Conservation (phyloP, 2,113 vertebrate genomes). For the Uria aalge region DNA sequence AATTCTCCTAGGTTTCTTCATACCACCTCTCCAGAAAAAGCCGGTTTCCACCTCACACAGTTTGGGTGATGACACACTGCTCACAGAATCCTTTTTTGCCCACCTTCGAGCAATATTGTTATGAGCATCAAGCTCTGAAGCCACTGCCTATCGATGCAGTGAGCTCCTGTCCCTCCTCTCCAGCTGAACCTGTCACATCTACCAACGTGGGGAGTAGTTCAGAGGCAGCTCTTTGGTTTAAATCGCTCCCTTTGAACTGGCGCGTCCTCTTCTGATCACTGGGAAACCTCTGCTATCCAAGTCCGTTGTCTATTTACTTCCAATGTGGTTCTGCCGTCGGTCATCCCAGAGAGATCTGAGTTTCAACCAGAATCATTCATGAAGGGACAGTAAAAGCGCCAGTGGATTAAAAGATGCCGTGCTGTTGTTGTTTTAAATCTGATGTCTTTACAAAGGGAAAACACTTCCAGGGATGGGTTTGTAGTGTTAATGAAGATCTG, state of each 20-base stretch:
- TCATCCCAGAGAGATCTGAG: neutral
- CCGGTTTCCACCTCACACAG: neutral
- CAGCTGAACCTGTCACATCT: neutral
- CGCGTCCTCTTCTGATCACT: neutral
- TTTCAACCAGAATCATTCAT: conserved; percentile 8
- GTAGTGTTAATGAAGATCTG: conserved; percentile 29
- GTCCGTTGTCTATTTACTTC: neutral
- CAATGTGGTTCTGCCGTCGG: neutral
- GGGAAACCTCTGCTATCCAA: neutral
- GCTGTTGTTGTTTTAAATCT: neutral
- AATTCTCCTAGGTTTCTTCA: neutral
- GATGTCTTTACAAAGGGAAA: neutral
- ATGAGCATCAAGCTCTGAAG: neutral
- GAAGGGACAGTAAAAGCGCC: neutral
- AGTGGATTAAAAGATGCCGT: neutral
- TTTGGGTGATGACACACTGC: neutral
- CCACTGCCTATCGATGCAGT: neutral
- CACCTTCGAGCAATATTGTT: neutral
- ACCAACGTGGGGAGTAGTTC: neutral
- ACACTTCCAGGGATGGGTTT: neutral
- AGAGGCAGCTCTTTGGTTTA: neutral
- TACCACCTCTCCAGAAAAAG: neutral
- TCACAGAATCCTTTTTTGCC: neutral
- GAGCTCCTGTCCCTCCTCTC: neutral
- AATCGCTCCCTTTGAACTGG: neutral